A percentile compares a stretch with the other conserved stretches of the same genome.
These are phyloP conservation scores for Pipa parva DNA, from an alignment of 2,113 vertebrate species.

Conservation along the genomic window DNA sequence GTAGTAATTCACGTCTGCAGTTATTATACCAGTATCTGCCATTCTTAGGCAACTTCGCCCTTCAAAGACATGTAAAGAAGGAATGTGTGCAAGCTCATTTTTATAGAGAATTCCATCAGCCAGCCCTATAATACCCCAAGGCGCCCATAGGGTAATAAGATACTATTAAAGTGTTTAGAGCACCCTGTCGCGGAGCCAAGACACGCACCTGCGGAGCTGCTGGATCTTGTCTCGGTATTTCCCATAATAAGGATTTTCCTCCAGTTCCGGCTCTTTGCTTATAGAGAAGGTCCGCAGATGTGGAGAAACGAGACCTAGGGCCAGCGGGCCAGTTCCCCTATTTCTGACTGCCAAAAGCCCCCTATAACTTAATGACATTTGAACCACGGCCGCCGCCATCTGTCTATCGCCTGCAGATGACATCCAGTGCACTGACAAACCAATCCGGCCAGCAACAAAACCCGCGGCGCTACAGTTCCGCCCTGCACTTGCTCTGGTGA, in stretches of 20 bases:
- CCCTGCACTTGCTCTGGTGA: neutral
- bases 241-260: conserved; percentile 78
- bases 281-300: conserved; percentile 70
- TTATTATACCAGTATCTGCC: too few species aligned
- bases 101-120: too few species aligned
- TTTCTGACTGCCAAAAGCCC: conserved; percentile 73
- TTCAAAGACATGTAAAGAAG: too few species aligned
- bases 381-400: conserved; percentile 68
- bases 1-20: too few species aligned
- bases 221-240: conserved; percentile 87
- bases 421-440: conserved; percentile 46
- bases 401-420: conserved; percentile 44
- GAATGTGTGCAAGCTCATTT: too few species aligned
- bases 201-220: conserved; percentile 75
- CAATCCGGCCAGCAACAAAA: neutral
- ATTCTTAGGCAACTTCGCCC: too few species aligned
- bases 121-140: too few species aligned
- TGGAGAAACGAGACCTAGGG: conserved; percentile 71
- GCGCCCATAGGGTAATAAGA: too few species aligned
- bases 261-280: conserved; percentile 62
- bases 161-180: too few species aligned
- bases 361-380: conserved; percentile 71
- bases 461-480: neutral
- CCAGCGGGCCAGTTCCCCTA: conserved; percentile 59
- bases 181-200: too few species aligned